Percentiles rank a stretch among this genome's conserved stretches.
These are phyloP conservation scores for Melieria crassipennis DNA, from an alignment of 2,888 invertebrate species.

Conservation along the genomic window DNA sequence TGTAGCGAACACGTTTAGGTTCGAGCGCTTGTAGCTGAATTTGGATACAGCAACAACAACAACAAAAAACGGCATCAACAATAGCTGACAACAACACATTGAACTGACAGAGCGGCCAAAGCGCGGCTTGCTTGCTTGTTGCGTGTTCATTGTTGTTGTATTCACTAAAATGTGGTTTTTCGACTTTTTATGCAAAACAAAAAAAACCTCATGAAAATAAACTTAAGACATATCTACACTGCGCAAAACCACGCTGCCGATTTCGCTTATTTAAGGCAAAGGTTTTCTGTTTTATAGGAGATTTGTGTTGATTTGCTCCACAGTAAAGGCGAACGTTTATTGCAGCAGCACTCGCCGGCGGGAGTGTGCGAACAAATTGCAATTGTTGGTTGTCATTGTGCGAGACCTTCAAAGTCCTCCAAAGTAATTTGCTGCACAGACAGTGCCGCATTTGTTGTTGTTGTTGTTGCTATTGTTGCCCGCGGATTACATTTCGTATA, in stretches of 20 bases:
- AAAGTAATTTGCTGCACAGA: constrained; percentile 47
- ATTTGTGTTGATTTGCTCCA: constrained; percentile 36
- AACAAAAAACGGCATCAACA: too few relatives aligned
- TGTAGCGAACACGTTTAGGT: constrained; percentile 57
- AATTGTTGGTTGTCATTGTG: constrained; percentile 65
- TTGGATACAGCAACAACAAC: too few relatives aligned
- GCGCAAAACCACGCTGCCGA: too few relatives aligned
- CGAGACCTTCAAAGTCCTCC: constrained; percentile 42
- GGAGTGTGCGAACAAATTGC: constrained; percentile 65
- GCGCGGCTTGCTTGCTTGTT: not conserved
- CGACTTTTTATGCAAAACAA: constrained; percentile 1
- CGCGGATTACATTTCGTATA: too few relatives aligned
- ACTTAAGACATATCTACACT: too few relatives aligned
- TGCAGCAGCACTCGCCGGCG: constrained; percentile 40
- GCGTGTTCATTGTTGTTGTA: constrained; percentile 6
- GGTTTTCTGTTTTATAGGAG: too few relatives aligned
- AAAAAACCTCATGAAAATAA: too few relatives aligned
- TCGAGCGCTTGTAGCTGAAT: too few relatives aligned
- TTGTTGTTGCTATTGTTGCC: not conserved
- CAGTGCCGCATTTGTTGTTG: constrained; percentile 2
- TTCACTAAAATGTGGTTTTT: constrained; percentile 18
- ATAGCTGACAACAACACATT: not conserved
- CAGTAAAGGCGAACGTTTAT: constrained; percentile 38
- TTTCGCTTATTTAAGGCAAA: too few relatives aligned
- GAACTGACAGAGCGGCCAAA: not conserved